Evolutionary conservation across 2,797 vertebrate genomes (phyloP), one percentile per base, ranked within the genome.

Genomic region (Clarias pachynema): DNA sequence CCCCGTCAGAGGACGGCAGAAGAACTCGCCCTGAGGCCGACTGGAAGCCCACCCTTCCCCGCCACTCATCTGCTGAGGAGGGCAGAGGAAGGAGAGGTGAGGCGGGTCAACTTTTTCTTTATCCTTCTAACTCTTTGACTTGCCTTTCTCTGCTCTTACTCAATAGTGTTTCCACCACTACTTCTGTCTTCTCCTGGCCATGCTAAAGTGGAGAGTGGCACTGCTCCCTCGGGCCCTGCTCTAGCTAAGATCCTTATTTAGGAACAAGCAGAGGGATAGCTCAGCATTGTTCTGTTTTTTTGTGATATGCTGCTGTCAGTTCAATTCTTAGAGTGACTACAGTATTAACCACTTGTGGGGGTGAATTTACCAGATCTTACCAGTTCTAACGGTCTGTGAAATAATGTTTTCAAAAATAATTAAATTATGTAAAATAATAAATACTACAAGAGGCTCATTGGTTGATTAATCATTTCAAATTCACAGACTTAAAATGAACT

Each of bases 161-260:
- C 37, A 53, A 53, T 24, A 34, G 8, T 49, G 44, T 70, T 72
- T 86, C 70, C 57, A 81, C 70, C 88, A 90, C 85, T 89, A 85
- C 89, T 89, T 86, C 89, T 79, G 85, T 92, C 90, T 59, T 88
- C 79, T 84, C 37, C 40, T 65, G 29, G 66, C 82, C 91, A 90
- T 91, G 91, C 93, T 94, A 92, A 93, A 95, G 93, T 91, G 87
- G 56, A 91, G 87, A 79, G 68, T 49, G 82, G 49, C 69, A 80
- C 69, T 63, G 89, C 90, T 95, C 95, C 93, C 95, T 29, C 16
- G 91, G 87, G 94, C 81, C 90, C 93, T 95, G 94, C 93, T 95
- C 95, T 89, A 95, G 92, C 95, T 95, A 85, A 66, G 90, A 90
- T 93, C 94, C 94, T 94, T 95, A 93, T 95, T 96, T 93, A 91